Percentiles rank a stretch among this genome's conserved stretches.
phyloP scores from a whole-genome alignment of 2,113 vertebrate species.

The Lasiurus borealis region DNA sequence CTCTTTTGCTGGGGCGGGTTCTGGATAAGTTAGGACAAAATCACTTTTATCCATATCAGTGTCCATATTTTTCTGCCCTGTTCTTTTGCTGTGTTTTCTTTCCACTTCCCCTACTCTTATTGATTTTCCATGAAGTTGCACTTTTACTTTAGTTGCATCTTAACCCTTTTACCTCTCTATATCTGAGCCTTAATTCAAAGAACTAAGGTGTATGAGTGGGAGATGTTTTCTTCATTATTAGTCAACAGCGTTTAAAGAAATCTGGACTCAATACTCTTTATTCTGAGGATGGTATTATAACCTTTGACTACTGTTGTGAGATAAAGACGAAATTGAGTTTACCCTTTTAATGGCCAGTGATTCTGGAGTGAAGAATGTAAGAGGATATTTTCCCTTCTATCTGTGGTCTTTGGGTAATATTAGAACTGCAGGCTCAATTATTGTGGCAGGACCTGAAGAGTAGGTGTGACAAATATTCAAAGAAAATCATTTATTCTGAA shows the following conservation, averaged over 20 bases:
- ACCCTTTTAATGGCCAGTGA: conserved; percentile 33
- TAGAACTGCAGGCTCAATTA: conserved; percentile 11
- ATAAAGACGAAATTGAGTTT: conserved; percentile 32
- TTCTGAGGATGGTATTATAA: background rate
- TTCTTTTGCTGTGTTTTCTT: background rate
- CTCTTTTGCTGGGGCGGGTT: background rate
- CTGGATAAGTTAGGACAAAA: background rate
- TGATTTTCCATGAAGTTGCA: background rate
- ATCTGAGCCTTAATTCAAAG: background rate
- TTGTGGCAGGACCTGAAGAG: background rate
- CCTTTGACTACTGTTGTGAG: background rate
- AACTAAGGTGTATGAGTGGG: background rate
- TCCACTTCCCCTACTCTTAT: background rate
- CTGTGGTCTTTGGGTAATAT: conserved; percentile 31
- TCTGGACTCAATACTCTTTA: background rate
- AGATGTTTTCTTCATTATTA: background rate
- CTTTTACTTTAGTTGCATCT: background rate
- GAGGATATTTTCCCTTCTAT: background rate
- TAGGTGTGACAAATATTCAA: conserved; percentile 47
- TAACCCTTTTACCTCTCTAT: background rate
- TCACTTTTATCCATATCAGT: background rate
- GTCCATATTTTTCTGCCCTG: background rate
- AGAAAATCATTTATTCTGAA: conserved; percentile 40
- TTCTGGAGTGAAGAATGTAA: conserved; percentile 21
- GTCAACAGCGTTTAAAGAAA: background rate